phyloP scores from a whole-genome alignment of 2,113 vertebrate genomes.

The Embiotoca jacksoni region DNA sequence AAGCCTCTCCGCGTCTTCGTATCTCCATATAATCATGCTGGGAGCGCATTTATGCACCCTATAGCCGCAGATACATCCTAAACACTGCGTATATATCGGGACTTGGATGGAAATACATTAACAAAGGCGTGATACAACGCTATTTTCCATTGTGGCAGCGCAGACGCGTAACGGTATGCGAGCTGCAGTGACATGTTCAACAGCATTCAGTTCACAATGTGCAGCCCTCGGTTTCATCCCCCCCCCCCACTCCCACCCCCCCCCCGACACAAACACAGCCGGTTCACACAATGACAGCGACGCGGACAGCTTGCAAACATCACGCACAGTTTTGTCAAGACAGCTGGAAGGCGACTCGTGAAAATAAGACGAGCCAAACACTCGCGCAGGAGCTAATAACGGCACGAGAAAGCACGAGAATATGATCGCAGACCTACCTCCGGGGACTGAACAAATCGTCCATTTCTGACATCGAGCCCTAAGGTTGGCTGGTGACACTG shows the following conservation, averaged over 20 bases:
- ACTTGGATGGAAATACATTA: background rate
- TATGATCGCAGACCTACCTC: constrained; percentile 91
- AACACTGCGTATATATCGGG: background rate
- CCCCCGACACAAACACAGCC: constrained; percentile 25
- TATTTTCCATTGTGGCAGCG: background rate
- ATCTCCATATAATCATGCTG: constrained; percentile 15
- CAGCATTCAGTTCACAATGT: constrained; percentile 11
- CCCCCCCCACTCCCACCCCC: background rate
- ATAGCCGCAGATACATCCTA: background rate
- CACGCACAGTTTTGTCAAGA: constrained; percentile 10
- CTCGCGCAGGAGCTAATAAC: constrained; percentile 45
- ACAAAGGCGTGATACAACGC: background rate
- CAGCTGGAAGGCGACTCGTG: constrained; percentile 13
- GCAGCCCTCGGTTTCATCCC: background rate
- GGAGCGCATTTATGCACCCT: background rate
- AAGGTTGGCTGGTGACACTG: constrained; percentile 75
- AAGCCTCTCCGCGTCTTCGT: constrained; percentile 29
- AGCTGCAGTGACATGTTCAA: constrained; percentile 45
- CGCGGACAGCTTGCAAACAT: constrained; percentile 34
- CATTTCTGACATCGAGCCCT: constrained; percentile 91
- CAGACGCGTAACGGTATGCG: constrained; percentile 22
- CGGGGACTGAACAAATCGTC: constrained; percentile 94
- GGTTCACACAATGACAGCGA: constrained; percentile 39
- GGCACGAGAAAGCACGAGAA: constrained; percentile 61
- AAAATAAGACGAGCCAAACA: constrained; percentile 40